phyloP scores from a whole-genome alignment of 64 coral and sea anemone genomes.

The Pocillopora damicornis region DNA sequence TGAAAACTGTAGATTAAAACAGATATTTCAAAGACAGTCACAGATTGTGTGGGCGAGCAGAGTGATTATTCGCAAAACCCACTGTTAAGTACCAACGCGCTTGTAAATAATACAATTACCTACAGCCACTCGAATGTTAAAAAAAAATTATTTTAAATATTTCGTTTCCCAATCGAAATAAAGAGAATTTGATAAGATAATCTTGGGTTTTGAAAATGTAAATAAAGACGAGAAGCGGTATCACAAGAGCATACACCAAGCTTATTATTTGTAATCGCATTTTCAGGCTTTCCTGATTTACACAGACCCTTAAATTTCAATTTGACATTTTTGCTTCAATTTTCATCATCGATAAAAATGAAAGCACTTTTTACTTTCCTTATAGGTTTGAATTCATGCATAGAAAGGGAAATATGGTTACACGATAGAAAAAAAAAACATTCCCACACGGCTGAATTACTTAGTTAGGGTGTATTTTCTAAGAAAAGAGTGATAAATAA shows the following conservation, averaged over 20 bases:
- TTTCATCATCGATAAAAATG: not conserved
- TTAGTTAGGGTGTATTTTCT: not conserved
- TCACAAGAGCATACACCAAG: not conserved
- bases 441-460: not conserved
- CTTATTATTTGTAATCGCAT: slow-evolving; percentile 17
- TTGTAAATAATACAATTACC: slow-evolving; percentile 1
- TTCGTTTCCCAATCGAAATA: not conserved
- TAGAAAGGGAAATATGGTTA: not conserved
- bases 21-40: not conserved
- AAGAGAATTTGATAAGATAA: not conserved
- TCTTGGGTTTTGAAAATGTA: slow-evolving; percentile 9
- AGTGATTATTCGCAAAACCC: not conserved
- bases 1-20: not conserved
- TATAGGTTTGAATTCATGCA: not conserved
- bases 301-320: not conserved
- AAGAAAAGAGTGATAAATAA: not conserved
- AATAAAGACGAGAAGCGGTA: slow-evolving; percentile 11
- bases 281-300: slow-evolving; percentile 2
- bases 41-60: not conserved
- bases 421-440: not conserved
- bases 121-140: not conserved
- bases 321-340: not conserved
- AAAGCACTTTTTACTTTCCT: not conserved
- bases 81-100: not conserved
- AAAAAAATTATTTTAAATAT: slow-evolving; percentile 12